Conservation (phyloP, 1,140 invertebrate species). For the Phthorimaea operculella region DNA sequence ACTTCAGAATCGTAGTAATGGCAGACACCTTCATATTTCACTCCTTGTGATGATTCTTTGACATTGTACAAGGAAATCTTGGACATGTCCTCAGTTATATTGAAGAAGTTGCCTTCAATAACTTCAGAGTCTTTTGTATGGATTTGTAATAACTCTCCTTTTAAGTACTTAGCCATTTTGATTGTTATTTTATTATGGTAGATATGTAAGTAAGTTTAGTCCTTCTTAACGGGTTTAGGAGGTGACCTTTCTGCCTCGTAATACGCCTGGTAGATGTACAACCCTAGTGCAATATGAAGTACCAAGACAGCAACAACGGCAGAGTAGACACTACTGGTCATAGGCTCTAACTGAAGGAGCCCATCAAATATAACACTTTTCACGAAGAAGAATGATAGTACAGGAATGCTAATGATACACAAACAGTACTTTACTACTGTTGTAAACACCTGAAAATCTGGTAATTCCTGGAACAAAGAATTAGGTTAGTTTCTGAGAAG, state of each 20-base stretch:
- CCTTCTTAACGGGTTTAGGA: constrained; percentile 53
- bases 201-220: constrained; percentile 32
- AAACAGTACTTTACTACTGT: constrained; percentile 73
- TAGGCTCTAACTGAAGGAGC: constrained; percentile 65
- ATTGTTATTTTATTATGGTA: constrained; percentile 6
- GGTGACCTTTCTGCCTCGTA: constrained; percentile 63
- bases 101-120: constrained; percentile 56
- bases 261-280: constrained; percentile 82
- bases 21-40: constrained; percentile 40
- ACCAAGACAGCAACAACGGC: constrained; percentile 77
- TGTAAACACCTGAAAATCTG: constrained; percentile 71
- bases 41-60: constrained; percentile 41
- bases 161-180: constrained; percentile 61
- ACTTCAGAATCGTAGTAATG: constrained; percentile 60
- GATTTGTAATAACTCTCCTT: constrained; percentile 60
- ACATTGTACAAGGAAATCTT: constrained; percentile 60
- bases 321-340: constrained; percentile 79
- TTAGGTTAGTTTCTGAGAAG: background rate
- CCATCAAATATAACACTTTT: constrained; percentile 72
- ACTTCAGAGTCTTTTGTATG: constrained; percentile 54
- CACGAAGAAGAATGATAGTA: constrained; percentile 70
- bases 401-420: constrained; percentile 72
- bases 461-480: constrained; percentile 59
- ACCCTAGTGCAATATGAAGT: constrained; percentile 77
- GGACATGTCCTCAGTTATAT: constrained; percentile 55